Evolutionary conservation across 1,140 invertebrate genomes (phyloP), one percentile per base, ranked within the genome.

Genomic region (Harlomillsia oculata): DNA sequence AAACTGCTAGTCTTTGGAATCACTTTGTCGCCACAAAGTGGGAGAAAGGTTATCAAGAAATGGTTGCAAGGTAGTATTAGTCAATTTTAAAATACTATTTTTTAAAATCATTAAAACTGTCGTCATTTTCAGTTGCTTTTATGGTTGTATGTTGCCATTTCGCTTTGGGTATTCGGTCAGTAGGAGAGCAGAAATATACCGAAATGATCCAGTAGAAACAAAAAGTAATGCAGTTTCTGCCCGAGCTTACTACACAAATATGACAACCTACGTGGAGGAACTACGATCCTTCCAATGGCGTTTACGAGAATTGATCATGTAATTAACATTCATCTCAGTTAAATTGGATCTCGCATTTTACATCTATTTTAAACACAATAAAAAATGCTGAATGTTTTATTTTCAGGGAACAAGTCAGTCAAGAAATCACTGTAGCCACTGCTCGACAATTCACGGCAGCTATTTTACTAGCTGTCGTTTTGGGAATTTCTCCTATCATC

Each of bases 401-500:
- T 60, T 55, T 16, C 32, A 69, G 69, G 20, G 46, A 59, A n/a
- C 53, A 64, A 46, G 56, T 71, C 5, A 20, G 18, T 5, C 23
- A 54, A 9, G 69, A 71, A 43, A 65, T 70, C 11, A 32, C 36
- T 23, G 11, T 44, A 36, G 68, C 70, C 16, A 56, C 51, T 36
- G 25, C 51, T 16, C 43, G 67, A 8, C 70, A 76, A 14, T 67
- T 62, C 0, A 63, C 75, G 3, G 72, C 75, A 0, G 69, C 75
- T 1, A 66, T 63, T 0, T 64, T 78, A 5, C 66, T 78, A 0
- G 62, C 68, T 1, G 30, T 76, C 0, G 75, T 78, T 5, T 61
- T 78, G 4, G 50, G 74, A 13, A 72, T 76, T 5, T 74, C 75
- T 0, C 77, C 77, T 0, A 62, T 77, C 13, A 72, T 79, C 23